Base-by-base conservation (phyloP, 1,140 invertebrate genomes). In the Bombus waltoni region DNA sequence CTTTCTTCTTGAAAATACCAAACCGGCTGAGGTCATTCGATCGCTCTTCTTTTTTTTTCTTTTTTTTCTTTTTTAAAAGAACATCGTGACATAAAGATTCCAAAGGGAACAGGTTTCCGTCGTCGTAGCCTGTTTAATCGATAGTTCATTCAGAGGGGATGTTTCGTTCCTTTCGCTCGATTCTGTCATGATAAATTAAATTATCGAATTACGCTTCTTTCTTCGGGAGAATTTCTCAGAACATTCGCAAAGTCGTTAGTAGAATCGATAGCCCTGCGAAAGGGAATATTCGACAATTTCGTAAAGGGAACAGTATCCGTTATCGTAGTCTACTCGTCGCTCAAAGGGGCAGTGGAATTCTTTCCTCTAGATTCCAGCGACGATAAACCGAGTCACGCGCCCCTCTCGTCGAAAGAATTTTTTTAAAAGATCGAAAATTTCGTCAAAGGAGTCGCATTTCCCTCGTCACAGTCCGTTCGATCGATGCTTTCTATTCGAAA, bases 91-190 rank as follows among this genome's bases (percentile, higher is more conserved):
- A 11, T 0, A 40, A 65, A 44, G 9, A 22, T 25, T 18, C 40
- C 28, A 47, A 57, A 25, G 15, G 42, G 32, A 8, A 44, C 53
- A 44, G 25, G 38, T 68, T 62, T 32, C 66, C 74, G 25, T 57
- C 53, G 47, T 81, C n/a, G 59, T 32, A 40, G 28, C 28, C 38
- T 93, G 92, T 93, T 93, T 93, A 91, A 87, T 93, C 91, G 90
- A 92, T 93, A 92, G 76, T 79, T 74, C 85, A 59, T 59, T 28
- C 28, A 59, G 44, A 62, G 22, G 70, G n/a, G 42, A 11, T 11
- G 10, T 25, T 62, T 9, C 59, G 57, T 62, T n/a, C 59, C 5
- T 28, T n/a, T n/a, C 59, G 28, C 4, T n/a, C 11, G 28, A 62
- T 62, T n/a, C 28, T n/a, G n/a, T 9, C 11, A 62, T 62, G 28